Base-by-base conservation (phyloP, 2,888 invertebrate species). In the Napeogenes inachia region DNA sequence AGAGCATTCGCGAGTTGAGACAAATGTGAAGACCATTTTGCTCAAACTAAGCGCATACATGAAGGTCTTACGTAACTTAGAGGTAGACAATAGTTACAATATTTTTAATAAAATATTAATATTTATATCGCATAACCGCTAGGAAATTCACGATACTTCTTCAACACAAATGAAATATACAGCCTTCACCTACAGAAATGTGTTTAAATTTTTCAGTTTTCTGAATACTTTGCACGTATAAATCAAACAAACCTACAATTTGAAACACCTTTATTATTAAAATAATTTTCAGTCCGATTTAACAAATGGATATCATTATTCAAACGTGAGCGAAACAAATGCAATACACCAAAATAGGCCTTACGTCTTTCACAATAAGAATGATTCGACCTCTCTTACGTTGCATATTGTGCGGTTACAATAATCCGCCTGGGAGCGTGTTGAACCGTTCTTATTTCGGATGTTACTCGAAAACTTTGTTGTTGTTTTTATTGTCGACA, bases 1-100 rank as follows among this genome's bases (percentile, higher is more conserved):
- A 70, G 69, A 73, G 70, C 74, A 76, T 78, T 79, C 75, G 76
- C 74, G 73, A 50, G 50, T 30, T 10, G 8, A 30, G 42, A 42
- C 42, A 30, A 30, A 30, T 50, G 30, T 12, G 50, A 50, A 30
- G 30, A 30, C 50, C n/a, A n/a, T 47, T 30, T 50, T 47, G 10
- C 8, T 12, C 30, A 50, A 50, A 50, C 50, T 47, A 13, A 10
- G 30, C 50, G 30, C 30, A 38, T 42, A 42, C 12, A 42, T 3
- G 42, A 42, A 42, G 2, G 10, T 42, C 10, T 21, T 21, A 21
- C 21, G 21, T 21, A 21, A 21, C 21, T 0, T 21, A 21, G 1
- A 21, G 21, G 42, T 42, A 42, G 42, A 10, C 10, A 42, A 42
- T 10, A 12, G 42, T 10, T 42, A 42, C 6, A 35, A 12, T 42